Evolutionary conservation across 2,113 vertebrate genomes (phyloP).

Genomic region (human): DNA sequence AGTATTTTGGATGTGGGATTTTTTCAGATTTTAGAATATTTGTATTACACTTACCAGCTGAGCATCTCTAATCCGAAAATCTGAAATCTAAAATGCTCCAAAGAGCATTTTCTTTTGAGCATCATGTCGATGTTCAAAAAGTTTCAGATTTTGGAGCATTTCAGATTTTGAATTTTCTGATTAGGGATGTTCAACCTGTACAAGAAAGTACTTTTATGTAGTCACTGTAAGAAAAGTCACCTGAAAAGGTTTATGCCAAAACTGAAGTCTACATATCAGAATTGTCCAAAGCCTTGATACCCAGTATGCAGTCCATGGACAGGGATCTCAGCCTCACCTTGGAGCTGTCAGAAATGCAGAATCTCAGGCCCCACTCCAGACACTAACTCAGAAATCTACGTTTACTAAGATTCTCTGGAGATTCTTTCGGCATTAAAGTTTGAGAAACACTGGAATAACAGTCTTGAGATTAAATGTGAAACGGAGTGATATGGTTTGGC

Average conservation of each 20-base stretch:
- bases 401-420: neutral
- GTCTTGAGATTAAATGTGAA: neutral
- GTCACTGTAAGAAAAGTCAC: neutral
- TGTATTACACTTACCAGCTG: neutral
- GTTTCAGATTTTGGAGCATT: neutral
- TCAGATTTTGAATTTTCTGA: neutral
- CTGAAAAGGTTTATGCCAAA: neutral
- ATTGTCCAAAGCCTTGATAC: neutral
- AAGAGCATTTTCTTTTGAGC: neutral
- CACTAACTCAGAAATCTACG: neutral
- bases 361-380: neutral
- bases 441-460: neutral
- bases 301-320: neutral
- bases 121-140: neutral
- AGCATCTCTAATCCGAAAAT: neutral
- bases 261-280: neutral
- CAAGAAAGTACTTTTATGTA: neutral
- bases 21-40: neutral
- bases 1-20: neutral
- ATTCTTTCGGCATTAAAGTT: neutral
- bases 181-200: neutral
- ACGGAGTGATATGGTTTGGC: neutral
- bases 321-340: neutral
- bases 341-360: neutral
- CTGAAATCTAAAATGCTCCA: neutral